These are phyloP conservation scores for Drepanosiphum platanoidis DNA, from an alignment of 2,888 invertebrate genomes.

Conservation along the genomic window DNA sequence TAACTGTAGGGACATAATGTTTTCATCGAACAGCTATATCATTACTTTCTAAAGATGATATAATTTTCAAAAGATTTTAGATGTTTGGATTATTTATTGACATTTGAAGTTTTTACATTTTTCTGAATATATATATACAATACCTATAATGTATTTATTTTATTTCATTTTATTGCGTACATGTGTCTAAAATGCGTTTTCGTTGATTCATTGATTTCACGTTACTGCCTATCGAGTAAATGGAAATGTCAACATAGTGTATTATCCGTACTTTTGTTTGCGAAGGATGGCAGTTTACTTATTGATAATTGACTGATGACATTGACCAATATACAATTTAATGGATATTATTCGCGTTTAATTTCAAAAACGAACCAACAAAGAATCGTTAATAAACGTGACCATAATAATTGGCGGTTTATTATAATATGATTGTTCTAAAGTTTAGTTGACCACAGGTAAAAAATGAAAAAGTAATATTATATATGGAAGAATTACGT, in stretches of 20 bases:
- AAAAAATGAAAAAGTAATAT: too few relatives aligned
- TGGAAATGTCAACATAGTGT: not conserved
- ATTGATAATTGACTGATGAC: slow-evolving; percentile 21
- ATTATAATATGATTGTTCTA: not conserved
- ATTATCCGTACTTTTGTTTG: not conserved
- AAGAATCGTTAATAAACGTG: not conserved
- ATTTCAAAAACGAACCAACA: slow-evolving; percentile 1
- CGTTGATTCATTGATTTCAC: not conserved
- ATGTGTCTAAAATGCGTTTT: not conserved
- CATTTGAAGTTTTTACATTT: too few relatives aligned
- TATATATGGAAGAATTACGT: too few relatives aligned
- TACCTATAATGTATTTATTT: too few relatives aligned
- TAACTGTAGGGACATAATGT: too few relatives aligned
- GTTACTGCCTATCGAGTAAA: not conserved
- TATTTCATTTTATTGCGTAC: too few relatives aligned
- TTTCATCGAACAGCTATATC: too few relatives aligned
- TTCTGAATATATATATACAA: too few relatives aligned
- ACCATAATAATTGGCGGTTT: not conserved
- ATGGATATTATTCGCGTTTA: not conserved
- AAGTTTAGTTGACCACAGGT: too few relatives aligned
- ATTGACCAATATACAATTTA: slow-evolving; percentile 33
- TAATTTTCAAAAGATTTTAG: too few relatives aligned
- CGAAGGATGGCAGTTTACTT: not conserved
- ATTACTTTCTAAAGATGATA: too few relatives aligned
- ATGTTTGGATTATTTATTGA: too few relatives aligned